Conservation (phyloP, 2,888 invertebrate genomes). For the Catonia carolina region DNA sequence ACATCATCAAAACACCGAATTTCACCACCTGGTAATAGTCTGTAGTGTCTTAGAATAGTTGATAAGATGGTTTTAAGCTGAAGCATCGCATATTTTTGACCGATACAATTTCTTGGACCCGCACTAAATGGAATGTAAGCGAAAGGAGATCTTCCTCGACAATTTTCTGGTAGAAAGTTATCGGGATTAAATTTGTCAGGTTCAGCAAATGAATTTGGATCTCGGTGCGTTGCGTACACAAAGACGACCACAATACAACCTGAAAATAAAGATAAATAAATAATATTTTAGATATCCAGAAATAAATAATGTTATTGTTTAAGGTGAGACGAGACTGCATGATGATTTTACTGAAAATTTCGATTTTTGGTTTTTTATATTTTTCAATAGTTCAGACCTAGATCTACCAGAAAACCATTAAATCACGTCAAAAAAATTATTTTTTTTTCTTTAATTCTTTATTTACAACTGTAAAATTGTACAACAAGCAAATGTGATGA, state of each 20-base stretch:
- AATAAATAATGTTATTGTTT: too few species aligned
- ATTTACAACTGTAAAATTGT: too few species aligned
- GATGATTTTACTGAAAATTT: too few species aligned
- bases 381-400: too few species aligned
- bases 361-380: too few species aligned
- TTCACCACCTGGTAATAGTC: conserved; percentile 9
- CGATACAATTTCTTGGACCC: conserved; percentile 30
- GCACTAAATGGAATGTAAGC: conserved; percentile 29
- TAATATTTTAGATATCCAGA: too few species aligned
- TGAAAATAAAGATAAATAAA: background rate
- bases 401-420: too few species aligned
- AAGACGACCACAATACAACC: conserved; percentile 5
- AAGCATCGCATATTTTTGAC: conserved; percentile 31
- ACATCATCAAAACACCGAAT: too few species aligned
- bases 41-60: conserved; percentile 25
- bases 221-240: conserved; percentile 19
- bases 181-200: conserved; percentile 29
- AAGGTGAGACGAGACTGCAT: too few species aligned
- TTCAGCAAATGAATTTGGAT: conserved; percentile 21
- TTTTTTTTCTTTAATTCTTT: too few species aligned
- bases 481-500: too few species aligned
- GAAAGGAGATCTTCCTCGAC: conserved; percentile 24
- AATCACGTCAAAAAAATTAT: too few species aligned
- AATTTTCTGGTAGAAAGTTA: conserved; percentile 26
- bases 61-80: conserved; percentile 28